phyloP scores from a whole-genome alignment of 2,888 invertebrate genomes.

The Proisotoma minuta region DNA sequence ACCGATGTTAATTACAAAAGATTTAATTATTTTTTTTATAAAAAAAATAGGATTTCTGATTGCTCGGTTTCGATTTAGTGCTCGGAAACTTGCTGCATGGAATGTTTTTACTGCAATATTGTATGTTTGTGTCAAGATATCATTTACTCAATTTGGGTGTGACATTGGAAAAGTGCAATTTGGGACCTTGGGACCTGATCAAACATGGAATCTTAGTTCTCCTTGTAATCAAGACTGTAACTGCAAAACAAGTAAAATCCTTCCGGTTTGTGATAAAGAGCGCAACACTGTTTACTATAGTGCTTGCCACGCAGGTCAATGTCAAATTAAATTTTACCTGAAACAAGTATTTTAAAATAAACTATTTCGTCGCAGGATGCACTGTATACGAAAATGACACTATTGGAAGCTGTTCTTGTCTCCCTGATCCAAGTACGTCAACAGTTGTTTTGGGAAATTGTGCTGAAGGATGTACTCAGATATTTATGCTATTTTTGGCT shows the following conservation, averaged over 20 bases:
- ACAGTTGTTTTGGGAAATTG: conserved; percentile 57
- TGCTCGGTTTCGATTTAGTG: conserved; percentile 59
- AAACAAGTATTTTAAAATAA: neutral
- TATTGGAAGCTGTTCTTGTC: conserved; percentile 50
- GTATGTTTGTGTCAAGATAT: conserved; percentile 56
- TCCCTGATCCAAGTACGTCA: conserved; percentile 41
- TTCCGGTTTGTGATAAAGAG: conserved; percentile 62
- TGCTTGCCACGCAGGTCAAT: conserved; percentile 57
- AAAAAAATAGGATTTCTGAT: conserved; percentile 59
- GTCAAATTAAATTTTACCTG: neutral
- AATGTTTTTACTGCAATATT: conserved; percentile 59
- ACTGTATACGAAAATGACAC: conserved; percentile 51
- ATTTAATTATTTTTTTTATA: too few species aligned
- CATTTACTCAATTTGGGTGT: conserved; percentile 43
- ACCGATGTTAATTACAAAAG: too few species aligned
- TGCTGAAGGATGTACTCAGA: conserved; percentile 56
- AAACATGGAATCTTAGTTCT: conserved; percentile 52
- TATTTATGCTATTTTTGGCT: conserved; percentile 49
- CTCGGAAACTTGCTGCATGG: conserved; percentile 54
- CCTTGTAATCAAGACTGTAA: conserved; percentile 60
- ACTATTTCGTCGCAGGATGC: conserved; percentile 70
- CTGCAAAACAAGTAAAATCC: conserved; percentile 59
- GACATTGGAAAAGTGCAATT: conserved; percentile 37
- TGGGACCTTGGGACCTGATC: conserved; percentile 20
- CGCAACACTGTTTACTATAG: conserved; percentile 62